Evolutionary conservation across 1,140 invertebrate genomes (phyloP).

Genomic region (Meloidogyne exigua): DNA sequence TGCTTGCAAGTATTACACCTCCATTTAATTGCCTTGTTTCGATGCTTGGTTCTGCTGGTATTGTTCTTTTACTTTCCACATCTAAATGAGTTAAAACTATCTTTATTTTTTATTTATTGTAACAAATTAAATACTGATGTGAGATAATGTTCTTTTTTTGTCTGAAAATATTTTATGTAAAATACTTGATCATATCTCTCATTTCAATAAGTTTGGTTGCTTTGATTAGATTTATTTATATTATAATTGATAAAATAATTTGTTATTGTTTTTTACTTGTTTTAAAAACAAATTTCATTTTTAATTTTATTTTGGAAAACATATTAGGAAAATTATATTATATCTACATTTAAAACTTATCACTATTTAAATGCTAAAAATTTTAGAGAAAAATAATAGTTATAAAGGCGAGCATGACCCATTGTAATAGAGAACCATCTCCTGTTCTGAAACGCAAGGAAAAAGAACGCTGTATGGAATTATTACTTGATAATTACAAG

Average conservation of each 20-base stretch:
- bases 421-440: constrained; percentile 4
- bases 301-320: too few species aligned
- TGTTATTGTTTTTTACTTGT: not conserved
- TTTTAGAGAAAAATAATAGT: too few species aligned
- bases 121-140: not conserved
- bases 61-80: constrained; percentile 60
- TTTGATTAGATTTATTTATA: not conserved
- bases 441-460: not conserved
- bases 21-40: constrained; percentile 88
- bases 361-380: too few species aligned
- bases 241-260: not conserved
- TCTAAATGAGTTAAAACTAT: constrained; percentile 10
- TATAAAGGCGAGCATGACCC: not conserved
- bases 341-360: too few species aligned
- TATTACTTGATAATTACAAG: not conserved
- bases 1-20: constrained; percentile 74
- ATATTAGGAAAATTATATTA: too few species aligned
- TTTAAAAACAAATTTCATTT: not conserved
- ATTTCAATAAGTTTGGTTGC: not conserved
- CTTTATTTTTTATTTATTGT: not conserved
- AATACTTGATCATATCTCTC: not conserved
- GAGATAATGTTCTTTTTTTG: not conserved
- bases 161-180: not conserved
- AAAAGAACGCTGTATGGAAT: not conserved
- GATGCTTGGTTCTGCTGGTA: constrained; percentile 71